Evolutionary conservation across 2,888 invertebrate genomes (phyloP).

Genomic region (Drepanosiphum platanoidis): DNA sequence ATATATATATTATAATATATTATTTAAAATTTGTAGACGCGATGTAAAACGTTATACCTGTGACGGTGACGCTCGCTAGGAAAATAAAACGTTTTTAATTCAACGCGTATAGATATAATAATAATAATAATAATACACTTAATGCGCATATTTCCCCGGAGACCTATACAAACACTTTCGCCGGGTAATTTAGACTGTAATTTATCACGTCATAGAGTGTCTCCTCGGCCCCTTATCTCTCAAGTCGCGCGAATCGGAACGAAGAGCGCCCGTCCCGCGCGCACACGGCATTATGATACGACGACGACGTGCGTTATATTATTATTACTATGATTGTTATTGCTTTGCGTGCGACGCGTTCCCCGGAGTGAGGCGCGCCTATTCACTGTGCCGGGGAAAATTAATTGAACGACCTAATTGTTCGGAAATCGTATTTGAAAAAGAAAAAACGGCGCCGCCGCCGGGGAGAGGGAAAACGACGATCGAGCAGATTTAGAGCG

Average conservation of each 20-base stretch:
- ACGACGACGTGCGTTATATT: background rate
- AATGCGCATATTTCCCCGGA: constrained; percentile 5
- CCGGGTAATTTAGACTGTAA: constrained; percentile 39
- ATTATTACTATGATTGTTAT: background rate
- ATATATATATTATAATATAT: no score
- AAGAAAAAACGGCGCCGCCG: background rate
- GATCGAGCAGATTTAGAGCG: no score
- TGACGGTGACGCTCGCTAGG: background rate
- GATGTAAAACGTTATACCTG: no score
- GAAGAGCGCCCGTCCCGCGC: background rate
- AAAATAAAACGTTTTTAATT: constrained; percentile 37
- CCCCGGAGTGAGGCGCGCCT: background rate
- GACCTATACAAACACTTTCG: constrained; percentile 33
- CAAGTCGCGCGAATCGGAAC: background rate
- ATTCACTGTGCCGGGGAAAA: background rate
- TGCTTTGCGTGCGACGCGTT: background rate
- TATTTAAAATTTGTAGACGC: no score
- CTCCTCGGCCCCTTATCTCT: constrained; percentile 43
- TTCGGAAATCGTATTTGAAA: background rate
- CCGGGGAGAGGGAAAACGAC: no score
- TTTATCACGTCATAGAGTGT: constrained; percentile 16
- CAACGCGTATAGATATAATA: background rate
- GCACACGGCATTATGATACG: background rate
- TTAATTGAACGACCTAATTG: constrained; percentile 30
- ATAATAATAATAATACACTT: background rate